Conservation (phyloP, 2,888 invertebrate genomes). For the Osedax fenrisi region DNA sequence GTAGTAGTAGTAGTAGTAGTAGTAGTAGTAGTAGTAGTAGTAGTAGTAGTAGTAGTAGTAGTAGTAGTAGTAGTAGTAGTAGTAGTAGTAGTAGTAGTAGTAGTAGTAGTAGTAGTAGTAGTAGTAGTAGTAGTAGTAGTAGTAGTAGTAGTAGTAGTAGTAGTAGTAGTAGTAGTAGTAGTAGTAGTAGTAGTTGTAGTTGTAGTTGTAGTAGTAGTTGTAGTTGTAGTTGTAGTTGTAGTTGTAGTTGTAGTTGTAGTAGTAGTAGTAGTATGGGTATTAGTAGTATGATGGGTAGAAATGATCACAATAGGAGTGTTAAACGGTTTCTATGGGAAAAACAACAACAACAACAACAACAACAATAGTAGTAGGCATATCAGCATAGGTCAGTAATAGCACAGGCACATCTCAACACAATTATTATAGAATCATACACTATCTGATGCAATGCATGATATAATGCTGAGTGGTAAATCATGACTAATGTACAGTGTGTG, state of each 20-base stretch:
- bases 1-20: slow-evolving; percentile 30
- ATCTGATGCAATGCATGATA: too few species aligned
- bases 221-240: slow-evolving; percentile 31
- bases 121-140: slow-evolving; percentile 33
- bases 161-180: slow-evolving; percentile 34
- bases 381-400: too few species aligned
- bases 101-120: slow-evolving; percentile 31
- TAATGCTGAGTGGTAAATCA: too few species aligned
- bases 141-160: slow-evolving; percentile 34
- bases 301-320: too few species aligned
- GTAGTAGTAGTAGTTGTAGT: slow-evolving; percentile 34
- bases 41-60: slow-evolving; percentile 33
- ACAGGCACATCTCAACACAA: too few species aligned
- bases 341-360: too few species aligned
- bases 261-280: slow-evolving; percentile 22
- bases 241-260: slow-evolving; percentile 30
- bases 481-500: too few species aligned
- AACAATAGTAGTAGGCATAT: too few species aligned
- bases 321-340: too few species aligned
- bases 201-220: slow-evolving; percentile 33
- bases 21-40: slow-evolving; percentile 31
- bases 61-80: slow-evolving; percentile 33
- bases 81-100: slow-evolving; percentile 33
- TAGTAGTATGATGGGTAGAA: too few species aligned
- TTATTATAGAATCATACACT: too few species aligned